Evolutionary conservation across 2,113 vertebrate genomes (phyloP), one percentile per base, ranked within the genome.

Genomic region (Limanda limanda): DNA sequence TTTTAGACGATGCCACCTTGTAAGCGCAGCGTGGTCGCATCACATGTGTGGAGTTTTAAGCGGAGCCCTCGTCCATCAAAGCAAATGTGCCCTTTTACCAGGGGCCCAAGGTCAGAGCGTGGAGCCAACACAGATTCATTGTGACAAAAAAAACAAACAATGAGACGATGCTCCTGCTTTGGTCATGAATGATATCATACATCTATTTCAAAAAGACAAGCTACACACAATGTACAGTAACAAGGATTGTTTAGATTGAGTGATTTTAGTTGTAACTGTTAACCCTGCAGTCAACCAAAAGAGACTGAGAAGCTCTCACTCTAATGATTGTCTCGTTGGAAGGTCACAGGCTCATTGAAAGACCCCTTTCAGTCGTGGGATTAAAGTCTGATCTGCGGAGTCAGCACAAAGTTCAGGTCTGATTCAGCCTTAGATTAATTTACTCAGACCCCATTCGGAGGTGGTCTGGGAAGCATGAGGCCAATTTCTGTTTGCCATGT

Each of bases 1-100:
- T 91, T 92, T 89, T 91, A 91, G 89, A 84, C 37, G 5, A 37
- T 40, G 77, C 80, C 90, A 91, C 90, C 91, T 93, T 87, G 63
- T 77, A 71, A 81, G 81, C 73, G 24, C 82, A 75, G 89, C 76
- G 67, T 74, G 84, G 82, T 91, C 84, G 62, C 87, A 76, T 84
- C 84, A 82, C 82, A 88, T 89, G 88, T 87, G 71, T 86, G 76
- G 66, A 75, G 72, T 86, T 35, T 81, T 76, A 75, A 90, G 64
- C 17, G 47, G n/a, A 75, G 65, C 69, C 63, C 61, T 82, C 74
- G 65, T 35, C 74, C 69, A 73, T 79, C 68, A 57, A 67, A 59
- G 71, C 76, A 54, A 82, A 83, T 76, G 66, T 84, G 88, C 76
- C 76, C 85, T 88, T 87, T 91, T 81, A 83, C 64, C 52, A 55